Conservation (phyloP, 2,888 invertebrate species). For the Leptopilina myrica region DNA sequence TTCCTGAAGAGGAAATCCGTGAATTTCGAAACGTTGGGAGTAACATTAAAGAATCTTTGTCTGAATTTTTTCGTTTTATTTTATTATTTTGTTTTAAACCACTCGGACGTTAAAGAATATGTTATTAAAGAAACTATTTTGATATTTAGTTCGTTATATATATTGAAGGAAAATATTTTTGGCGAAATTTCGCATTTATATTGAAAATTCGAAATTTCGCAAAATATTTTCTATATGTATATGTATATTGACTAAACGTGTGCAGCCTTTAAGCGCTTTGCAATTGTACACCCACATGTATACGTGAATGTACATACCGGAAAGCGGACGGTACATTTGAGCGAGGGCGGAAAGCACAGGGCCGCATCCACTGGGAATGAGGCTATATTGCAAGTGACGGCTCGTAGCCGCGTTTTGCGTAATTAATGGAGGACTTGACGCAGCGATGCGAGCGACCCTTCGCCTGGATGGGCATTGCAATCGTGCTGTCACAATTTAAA, state of each 20-base stretch:
- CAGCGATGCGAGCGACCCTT: conserved; percentile 54
- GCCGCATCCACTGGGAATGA: conserved; percentile 58
- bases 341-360: conserved; percentile 55
- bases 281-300: conserved; percentile 38
- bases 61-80: too few relatives aligned
- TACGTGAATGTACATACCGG: conserved; percentile 41
- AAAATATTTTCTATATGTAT: too few relatives aligned
- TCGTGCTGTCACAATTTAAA: conserved; percentile 30
- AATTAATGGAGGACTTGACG: conserved; percentile 65
- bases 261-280: conserved; percentile 43
- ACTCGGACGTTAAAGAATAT: too few relatives aligned
- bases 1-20: too few relatives aligned
- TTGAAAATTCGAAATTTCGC: not conserved
- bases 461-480: conserved; percentile 29
- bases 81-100: too few relatives aligned
- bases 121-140: too few relatives aligned
- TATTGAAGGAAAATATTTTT: conserved; percentile 14
- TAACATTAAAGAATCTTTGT: too few relatives aligned
- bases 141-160: too few relatives aligned
- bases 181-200: not conserved
- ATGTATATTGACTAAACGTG: not conserved
- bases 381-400: conserved; percentile 64
- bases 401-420: conserved; percentile 61
- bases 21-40: too few relatives aligned
- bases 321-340: conserved; percentile 54